Base-by-base conservation (phyloP, 2,797 vertebrate species). In the Epinephelus coioides region DNA sequence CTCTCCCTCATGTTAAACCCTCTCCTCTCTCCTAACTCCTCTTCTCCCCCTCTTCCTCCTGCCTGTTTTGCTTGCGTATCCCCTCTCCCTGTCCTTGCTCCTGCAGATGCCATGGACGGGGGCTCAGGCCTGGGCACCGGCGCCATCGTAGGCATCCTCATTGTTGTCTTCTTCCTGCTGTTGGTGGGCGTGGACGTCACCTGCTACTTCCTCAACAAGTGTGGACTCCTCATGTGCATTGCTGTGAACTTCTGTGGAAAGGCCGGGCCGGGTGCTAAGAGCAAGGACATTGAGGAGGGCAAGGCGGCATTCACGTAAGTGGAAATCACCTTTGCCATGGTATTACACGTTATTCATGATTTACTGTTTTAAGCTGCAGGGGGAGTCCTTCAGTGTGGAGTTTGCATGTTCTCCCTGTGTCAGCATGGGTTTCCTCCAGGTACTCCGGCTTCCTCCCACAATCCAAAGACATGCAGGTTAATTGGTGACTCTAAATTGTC, bases 201-300 rank as follows among this genome's bases (percentile, higher is more conserved):
- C 89, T 99, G 98, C 95, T 99, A 97, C 94, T 99, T 99, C 96
- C 96, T 99, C 73, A 99, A 99, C 95, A 99, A 99, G 94, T 99
- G 98, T 0, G 98, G 98, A 21, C 96, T 99, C 50, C 96, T 99
- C 64, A 99, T 99, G 98, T 99, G 98, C 95, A 98, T 99, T 1
- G 98, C 97, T 0, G 97, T 99, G 49, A 99, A 98, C 91, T 90
- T 99, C 85, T 99, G 98, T 0, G 97, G 98, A 38, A 99, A 99
- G 66, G 89, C 97, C 0, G 98, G 97, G 1, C 98, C 98, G 0
- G 96, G 97, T 0, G 95, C 97, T 73, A 99, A 99, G 94, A 95
- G 92, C 94, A 99, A 99, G 88, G 98, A 99, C 95, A 96, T 99
- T 8, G 98, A 99, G 86, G 98, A 99, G 94, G 98, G 98, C 81